Evolutionary conservation across 2,888 invertebrate species (phyloP), one percentile per base, ranked within the genome.

Genomic region (Oscheius sp.): DNA sequence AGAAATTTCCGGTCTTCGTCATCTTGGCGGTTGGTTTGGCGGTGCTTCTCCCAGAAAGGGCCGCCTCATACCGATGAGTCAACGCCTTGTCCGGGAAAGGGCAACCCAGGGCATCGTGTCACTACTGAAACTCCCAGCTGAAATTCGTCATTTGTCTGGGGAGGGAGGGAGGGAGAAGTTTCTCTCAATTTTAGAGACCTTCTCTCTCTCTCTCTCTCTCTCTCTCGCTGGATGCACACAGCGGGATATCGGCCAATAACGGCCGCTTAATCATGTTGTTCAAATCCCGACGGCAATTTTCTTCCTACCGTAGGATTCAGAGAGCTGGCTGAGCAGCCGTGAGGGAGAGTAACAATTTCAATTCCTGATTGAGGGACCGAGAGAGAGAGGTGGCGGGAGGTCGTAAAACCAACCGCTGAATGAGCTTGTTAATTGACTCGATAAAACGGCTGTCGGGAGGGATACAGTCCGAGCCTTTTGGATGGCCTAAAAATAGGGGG

Each of bases 201-300:
- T 48, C 48, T 48, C 48, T 23, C 20, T 48, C 48, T 23, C 17
- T 17, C 20, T 23, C 23, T 23, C 48, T 4, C 23, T 48, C 20
- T 48, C 48, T 37, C 15, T 37, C 37, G n/a, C n/a, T 15, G 53
- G 34, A 20, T 2, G 4, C 20, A 29, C 61, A 15, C 61, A 61
- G 61, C 61, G 61, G 61, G 61, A 39, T n/a, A 45, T 61, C 61
- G 29, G 25, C 29, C 61, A 61, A 61, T 61, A 61, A 61, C 61
- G 61, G 37, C 37, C 37, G 8, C 37, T 61, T 61, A 61, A 61
- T 61, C 61, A 61, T 45, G 61, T 61, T 61, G 61, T 61, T 61
- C 45, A 45, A 61, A 61, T 61, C 45, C 61, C 52, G 52, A 12
- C 52, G 37, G 55, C 55, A 55, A 55, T 55, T 55, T 55, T 37